These are phyloP conservation scores for Discoglossus pictus DNA, from an alignment of 2,797 vertebrate species.

Conservation along the genomic window DNA sequence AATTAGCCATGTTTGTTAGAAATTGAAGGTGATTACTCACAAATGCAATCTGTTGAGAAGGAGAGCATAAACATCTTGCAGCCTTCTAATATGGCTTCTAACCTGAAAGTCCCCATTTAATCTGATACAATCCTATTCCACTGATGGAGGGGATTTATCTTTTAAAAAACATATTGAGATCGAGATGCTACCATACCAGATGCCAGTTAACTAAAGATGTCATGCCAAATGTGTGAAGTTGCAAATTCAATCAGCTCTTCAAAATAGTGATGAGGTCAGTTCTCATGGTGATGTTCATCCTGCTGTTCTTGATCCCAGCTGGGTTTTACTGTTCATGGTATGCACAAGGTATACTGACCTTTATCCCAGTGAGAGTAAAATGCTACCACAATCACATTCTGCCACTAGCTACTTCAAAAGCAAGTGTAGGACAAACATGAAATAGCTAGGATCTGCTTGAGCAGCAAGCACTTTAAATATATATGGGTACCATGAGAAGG, in stretches of 20 bases:
- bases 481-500: too few species aligned
- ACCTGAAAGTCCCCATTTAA: too few species aligned
- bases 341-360: constrained; percentile 33
- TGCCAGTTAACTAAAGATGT: background rate
- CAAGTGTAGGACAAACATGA: background rate
- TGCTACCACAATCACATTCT: constrained; percentile 9
- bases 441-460: too few species aligned
- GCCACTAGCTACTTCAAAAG: constrained; percentile 4
- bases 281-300: constrained; percentile 11
- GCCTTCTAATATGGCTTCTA: too few species aligned
- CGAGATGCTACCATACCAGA: background rate
- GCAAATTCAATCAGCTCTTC: constrained; percentile 1
- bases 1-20: too few species aligned
- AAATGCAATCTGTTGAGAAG: too few species aligned
- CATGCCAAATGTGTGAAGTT: background rate
- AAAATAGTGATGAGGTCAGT: constrained; percentile 26
- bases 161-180: constrained; percentile 13
- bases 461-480: too few species aligned
- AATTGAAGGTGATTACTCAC: too few species aligned
- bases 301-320: constrained; percentile 19
- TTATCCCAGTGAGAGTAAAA: constrained; percentile 25
- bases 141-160: constrained; percentile 10
- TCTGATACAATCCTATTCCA: too few species aligned
- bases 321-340: constrained; percentile 21
- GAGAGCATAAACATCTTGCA: too few species aligned